Base-by-base conservation (phyloP, 1,140 invertebrate genomes). In the Matsumurasca onukii region DNA sequence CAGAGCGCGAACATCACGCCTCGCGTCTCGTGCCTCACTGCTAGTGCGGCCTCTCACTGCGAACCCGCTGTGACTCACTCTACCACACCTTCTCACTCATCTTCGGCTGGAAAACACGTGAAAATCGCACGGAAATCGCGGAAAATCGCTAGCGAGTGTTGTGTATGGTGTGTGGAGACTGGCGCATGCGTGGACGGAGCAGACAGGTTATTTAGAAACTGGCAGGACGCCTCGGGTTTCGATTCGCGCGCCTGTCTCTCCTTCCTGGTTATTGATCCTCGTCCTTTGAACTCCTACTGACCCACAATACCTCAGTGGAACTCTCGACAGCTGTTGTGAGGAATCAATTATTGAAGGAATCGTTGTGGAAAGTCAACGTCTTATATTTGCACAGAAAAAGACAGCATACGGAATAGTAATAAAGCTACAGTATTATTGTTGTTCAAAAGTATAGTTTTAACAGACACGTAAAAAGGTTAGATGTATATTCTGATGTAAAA, bases 1-100 rank as follows among this genome's bases (percentile, higher is more conserved):
- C 62, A 65, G 17, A 65, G 62, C 15, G 62, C 39, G 34, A 65
- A 65, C 62, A 65, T 65, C 3, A 3, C 55, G 22, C 2, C 55
- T 27, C 15, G 34, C 17, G 34, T 5, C 34, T 39, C 34, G 34
- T 17, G 24, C 51, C 9, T 55, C 17, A 55, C 51, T 55, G n/a
- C n/a, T n/a, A n/a, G n/a, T n/a, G n/a, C 24, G 22, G 3, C 22
- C 24, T 12, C 17, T 55, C 24, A 25, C 17, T 55, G 24, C 5
- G 5, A 12, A 3, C 5, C 51, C 51, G 17, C 9, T 55, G 5
- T 55, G 20, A 5, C 51, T 55, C 5, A 55, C 17, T 17, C 17
- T 17, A 39, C 34, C 34, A 39, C 34, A 9, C 17, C 34, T n/a
- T 9, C 34, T 39, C 5, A 39, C 34, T 39, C 34, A 39, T 39